Percentiles rank a stretch among this genome's conserved stretches.
Evolutionary conservation across 2,888 invertebrate species (phyloP).

Genomic region (Cephus spinipes): DNA sequence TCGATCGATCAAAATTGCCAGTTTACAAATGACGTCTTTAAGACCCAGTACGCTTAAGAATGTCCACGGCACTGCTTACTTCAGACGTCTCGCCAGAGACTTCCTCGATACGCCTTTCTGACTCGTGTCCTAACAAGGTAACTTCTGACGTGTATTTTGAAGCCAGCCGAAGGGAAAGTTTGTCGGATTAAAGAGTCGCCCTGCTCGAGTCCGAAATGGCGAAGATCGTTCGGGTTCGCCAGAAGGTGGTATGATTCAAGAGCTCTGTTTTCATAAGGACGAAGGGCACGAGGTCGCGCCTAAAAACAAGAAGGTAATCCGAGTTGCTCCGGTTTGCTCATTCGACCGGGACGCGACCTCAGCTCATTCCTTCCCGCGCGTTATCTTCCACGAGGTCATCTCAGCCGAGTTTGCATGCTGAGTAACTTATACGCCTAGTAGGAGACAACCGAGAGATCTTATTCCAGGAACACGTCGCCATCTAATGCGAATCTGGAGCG

Average conservation of each 20-base stretch:
- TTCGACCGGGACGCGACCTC: slow-evolving; percentile 28
- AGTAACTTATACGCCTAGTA: slow-evolving; percentile 29
- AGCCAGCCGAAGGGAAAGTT: not conserved
- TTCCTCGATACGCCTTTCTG: not conserved
- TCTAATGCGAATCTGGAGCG: slow-evolving; percentile 52
- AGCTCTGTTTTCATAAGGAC: too few relatives aligned
- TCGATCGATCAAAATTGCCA: not conserved
- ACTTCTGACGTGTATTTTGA: not conserved
- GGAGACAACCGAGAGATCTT: slow-evolving; percentile 25
- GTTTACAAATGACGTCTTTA: not conserved
- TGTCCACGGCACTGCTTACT: not conserved
- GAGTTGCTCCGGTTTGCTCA: slow-evolving; percentile 34
- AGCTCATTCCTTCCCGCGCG: slow-evolving; percentile 34
- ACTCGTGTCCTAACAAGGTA: not conserved
- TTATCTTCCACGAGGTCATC: slow-evolving; percentile 54
- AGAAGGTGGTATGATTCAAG: not conserved
- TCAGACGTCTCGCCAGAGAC: not conserved
- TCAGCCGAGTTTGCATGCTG: slow-evolving; percentile 44
- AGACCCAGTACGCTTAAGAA: not conserved
- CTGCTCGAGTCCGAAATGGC: not conserved
- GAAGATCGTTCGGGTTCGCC: not conserved
- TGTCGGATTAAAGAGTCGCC: not conserved
- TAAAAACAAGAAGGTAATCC: slow-evolving; percentile 25
- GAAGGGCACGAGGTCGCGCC: not conserved
- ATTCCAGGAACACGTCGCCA: slow-evolving; percentile 51